Evolutionary conservation across 2,888 invertebrate species (phyloP).

Genomic region (Herminia tarsipennalis): DNA sequence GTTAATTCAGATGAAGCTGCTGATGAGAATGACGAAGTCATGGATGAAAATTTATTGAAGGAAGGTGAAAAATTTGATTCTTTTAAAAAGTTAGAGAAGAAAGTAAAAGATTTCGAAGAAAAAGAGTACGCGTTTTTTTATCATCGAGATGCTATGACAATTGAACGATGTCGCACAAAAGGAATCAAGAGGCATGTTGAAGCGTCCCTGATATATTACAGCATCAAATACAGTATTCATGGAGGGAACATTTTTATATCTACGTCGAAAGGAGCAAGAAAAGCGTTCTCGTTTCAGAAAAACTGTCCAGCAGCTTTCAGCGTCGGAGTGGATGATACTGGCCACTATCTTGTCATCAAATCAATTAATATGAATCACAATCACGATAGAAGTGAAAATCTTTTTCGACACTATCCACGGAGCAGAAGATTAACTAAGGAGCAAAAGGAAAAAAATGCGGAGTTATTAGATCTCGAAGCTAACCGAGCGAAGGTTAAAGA

Average conservation of each 20-base stretch:
- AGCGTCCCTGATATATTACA: slow-evolving; percentile 11
- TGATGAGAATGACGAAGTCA: slow-evolving; percentile 13
- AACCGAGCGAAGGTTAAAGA: slow-evolving; percentile 11
- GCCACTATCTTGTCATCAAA: slow-evolving; percentile 14
- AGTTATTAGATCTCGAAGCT: slow-evolving; percentile 5
- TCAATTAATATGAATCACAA: slow-evolving; percentile 14
- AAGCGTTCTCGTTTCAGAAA: slow-evolving; percentile 20
- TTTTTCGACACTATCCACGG: too few relatives aligned
- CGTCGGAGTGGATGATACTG: slow-evolving; percentile 13
- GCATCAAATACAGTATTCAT: slow-evolving; percentile 13
- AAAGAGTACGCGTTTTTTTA: slow-evolving; percentile 15
- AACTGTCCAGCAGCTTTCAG: slow-evolving; percentile 3
- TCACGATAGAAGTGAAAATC: slow-evolving; percentile 8
- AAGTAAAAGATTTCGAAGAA: slow-evolving; percentile 18
- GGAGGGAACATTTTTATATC: slow-evolving; percentile 10
- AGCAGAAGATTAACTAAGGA: too few relatives aligned
- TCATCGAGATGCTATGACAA: slow-evolving; percentile 7
- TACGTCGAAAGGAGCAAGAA: slow-evolving; percentile 7
- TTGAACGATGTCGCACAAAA: slow-evolving; percentile 9
- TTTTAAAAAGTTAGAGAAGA: slow-evolving; percentile 12
- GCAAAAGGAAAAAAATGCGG: too few relatives aligned
- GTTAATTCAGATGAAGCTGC: slow-evolving; percentile 8
- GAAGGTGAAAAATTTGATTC: too few relatives aligned
- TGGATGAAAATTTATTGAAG: too few relatives aligned
- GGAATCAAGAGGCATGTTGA: slow-evolving; percentile 8